These are phyloP conservation scores for Sthenelais limicola DNA, from an alignment of 2,888 invertebrate genomes.

Conservation along the genomic window DNA sequence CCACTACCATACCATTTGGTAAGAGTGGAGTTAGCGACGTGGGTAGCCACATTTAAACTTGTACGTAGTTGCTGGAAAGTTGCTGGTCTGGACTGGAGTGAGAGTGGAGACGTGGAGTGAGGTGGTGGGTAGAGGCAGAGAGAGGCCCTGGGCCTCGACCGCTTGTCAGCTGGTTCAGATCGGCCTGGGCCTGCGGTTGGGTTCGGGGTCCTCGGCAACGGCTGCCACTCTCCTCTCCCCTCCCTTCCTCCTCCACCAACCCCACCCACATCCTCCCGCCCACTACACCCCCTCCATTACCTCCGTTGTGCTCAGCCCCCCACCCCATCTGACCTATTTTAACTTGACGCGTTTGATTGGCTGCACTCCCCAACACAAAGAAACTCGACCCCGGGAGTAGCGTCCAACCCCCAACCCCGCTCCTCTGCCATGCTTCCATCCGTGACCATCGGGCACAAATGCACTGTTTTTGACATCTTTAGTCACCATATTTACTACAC, in stretches of 20 bases:
- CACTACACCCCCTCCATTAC: no score
- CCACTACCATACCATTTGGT: no score
- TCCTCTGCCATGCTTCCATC: neutral
- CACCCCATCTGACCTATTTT: conserved; percentile 26
- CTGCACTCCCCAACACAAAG: conserved; percentile 28
- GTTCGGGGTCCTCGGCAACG: conserved; percentile 16
- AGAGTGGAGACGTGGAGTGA: neutral
- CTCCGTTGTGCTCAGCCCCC: no score
- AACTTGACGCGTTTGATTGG: conserved; percentile 27
- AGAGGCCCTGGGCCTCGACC: neutral
- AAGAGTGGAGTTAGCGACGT: no score
- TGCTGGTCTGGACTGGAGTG: neutral
- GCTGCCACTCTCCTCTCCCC: conserved; percentile 10
- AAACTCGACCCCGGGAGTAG: conserved; percentile 19
- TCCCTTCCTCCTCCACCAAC: no score
- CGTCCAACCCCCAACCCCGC: conserved; percentile 3
- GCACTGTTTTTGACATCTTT: no score
- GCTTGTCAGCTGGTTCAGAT: no score
- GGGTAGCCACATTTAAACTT: no score
- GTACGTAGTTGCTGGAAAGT: neutral
- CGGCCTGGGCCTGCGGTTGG: conserved; percentile 6
- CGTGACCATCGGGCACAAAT: neutral
- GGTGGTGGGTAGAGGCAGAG: conserved; percentile 1
- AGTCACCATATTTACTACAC: no score
- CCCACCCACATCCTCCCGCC: no score